Evolutionary conservation across 2,113 vertebrate genomes (phyloP).

Genomic region (Chrysochloris asiatica): DNA sequence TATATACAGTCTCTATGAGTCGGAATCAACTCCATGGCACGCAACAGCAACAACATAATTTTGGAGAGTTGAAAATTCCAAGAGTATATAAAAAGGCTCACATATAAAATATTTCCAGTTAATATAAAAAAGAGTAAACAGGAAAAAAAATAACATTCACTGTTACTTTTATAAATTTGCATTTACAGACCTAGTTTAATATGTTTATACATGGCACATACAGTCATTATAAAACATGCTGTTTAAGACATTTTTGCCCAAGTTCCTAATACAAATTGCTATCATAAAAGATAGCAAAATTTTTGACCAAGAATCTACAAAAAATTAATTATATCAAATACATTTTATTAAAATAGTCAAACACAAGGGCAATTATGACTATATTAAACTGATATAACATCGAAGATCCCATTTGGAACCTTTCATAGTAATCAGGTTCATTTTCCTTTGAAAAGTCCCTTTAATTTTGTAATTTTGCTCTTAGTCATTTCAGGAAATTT

Average conservation of each 20-base stretch:
- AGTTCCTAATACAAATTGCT: not conserved
- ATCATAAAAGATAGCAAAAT: not conserved
- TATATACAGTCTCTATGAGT: no score
- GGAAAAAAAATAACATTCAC: no score
- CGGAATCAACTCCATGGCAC: no score
- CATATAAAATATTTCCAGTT: not conserved
- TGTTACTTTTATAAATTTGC: no score
- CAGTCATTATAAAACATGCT: not conserved
- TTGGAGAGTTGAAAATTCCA: not conserved
- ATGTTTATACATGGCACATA: not conserved
- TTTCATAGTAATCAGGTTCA: not conserved
- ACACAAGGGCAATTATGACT: not conserved
- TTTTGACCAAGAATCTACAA: not conserved
- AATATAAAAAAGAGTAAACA: no score
- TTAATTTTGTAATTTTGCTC: not conserved
- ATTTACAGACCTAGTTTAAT: not conserved
- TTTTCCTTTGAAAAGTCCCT: not conserved
- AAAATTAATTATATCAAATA: not conserved
- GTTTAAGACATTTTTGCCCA: not conserved
- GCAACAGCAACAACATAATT: not conserved
- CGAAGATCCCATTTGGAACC: not conserved
- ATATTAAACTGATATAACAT: not conserved
- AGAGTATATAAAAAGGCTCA: not conserved
- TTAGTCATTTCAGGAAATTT: not conserved
- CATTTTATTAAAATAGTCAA: not conserved